phyloP scores from a whole-genome alignment of 2,113 vertebrate species.

The Neolamprologus hecqui region DNA sequence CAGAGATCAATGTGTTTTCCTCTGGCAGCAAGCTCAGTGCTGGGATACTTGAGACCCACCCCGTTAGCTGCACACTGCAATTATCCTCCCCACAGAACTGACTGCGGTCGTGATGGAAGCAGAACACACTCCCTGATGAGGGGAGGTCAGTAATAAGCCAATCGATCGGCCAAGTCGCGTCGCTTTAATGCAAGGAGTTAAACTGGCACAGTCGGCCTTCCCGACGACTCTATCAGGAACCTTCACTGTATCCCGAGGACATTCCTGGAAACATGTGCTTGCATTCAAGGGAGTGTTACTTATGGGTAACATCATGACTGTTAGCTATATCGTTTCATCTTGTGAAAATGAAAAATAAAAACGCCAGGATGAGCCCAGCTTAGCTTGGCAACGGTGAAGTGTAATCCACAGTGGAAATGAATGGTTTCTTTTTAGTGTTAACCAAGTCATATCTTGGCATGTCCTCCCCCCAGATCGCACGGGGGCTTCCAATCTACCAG shows the following conservation, averaged over 20 bases:
- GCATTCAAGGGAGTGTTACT: background rate
- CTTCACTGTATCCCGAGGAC: background rate
- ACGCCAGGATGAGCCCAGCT: background rate
- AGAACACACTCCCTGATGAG: slow-evolving; percentile 41
- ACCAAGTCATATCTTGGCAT: slow-evolving; percentile 6
- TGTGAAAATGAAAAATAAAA: background rate
- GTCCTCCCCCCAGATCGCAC: background rate
- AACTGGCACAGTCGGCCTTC: slow-evolving; percentile 27
- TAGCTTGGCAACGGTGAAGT: background rate
- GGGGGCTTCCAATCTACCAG: background rate
- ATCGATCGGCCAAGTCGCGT: slow-evolving; percentile 54
- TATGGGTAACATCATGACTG: background rate
- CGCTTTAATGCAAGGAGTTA: slow-evolving; percentile 25
- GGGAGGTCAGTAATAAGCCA: slow-evolving; percentile 53
- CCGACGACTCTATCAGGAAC: slow-evolving; percentile 23
- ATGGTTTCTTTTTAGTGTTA: slow-evolving; percentile 21
- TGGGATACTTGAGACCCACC: slow-evolving; percentile 60
- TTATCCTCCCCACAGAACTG: slow-evolving; percentile 47
- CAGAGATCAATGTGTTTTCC: slow-evolving; percentile 65
- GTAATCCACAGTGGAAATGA: slow-evolving; percentile 25
- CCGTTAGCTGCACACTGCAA: slow-evolving; percentile 42
- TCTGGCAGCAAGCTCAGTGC: slow-evolving; percentile 46
- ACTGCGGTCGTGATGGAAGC: slow-evolving; percentile 53
- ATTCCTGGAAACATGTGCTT: background rate
- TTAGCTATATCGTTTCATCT: background rate